These are phyloP conservation scores for Caenorhabditis imperialis DNA, from an alignment of 2,888 invertebrate genomes.

Conservation along the genomic window DNA sequence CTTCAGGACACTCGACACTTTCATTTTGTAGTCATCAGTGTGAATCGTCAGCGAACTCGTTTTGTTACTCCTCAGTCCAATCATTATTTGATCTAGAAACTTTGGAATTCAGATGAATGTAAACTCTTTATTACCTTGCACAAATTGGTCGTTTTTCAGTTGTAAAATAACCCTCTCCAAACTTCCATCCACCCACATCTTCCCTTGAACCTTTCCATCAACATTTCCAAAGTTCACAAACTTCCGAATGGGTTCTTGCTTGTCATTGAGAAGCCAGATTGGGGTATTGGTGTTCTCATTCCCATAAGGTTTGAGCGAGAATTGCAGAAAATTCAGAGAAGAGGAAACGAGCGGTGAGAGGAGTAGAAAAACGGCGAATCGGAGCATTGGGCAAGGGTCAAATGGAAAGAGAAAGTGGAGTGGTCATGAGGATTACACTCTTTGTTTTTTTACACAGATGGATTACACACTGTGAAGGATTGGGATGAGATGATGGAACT, in stretches of 20 bases:
- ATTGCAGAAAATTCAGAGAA: constrained; percentile 6
- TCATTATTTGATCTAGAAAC: constrained; percentile 20
- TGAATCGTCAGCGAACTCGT: neutral
- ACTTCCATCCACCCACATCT: neutral
- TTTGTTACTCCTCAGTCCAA: constrained; percentile 7
- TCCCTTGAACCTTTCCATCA: too few species aligned
- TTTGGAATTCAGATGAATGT: too few species aligned
- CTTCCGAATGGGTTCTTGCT: constrained; percentile 15
- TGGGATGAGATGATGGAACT: too few species aligned
- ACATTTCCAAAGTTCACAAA: constrained; percentile 11
- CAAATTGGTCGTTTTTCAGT: neutral
- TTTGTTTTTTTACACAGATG: too few species aligned
- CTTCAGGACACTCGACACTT: too few species aligned
- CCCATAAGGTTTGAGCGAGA: constrained; percentile 5
- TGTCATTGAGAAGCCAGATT: constrained; percentile 10
- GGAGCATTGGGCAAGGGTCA: too few species aligned
- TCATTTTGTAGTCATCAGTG: neutral
- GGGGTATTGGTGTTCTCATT: neutral
- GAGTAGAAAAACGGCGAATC: too few species aligned
- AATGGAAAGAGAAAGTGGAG: too few species aligned
- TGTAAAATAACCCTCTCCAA: constrained; percentile 7
- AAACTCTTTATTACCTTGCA: constrained; percentile 6
- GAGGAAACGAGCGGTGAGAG: too few species aligned
- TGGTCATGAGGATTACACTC: too few species aligned
- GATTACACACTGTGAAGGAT: too few species aligned